Evolutionary conservation across 2,797 vertebrate species (phyloP).

Genomic region (Alexandromys oeconomus): DNA sequence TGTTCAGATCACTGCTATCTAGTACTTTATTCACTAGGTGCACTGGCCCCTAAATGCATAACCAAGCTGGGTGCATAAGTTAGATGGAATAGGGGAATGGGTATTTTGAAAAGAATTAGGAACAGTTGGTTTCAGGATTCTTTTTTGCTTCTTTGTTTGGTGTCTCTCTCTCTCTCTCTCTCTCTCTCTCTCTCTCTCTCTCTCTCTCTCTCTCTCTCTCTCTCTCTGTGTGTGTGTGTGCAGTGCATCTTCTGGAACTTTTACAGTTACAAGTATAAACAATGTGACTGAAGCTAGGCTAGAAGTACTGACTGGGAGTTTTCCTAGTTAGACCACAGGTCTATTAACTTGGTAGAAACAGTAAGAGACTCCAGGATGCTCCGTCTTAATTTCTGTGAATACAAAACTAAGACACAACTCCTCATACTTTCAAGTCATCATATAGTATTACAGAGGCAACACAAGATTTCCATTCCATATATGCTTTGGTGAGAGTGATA

Average conservation of each 20-base stretch:
- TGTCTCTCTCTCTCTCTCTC: background rate
- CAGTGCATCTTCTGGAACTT: background rate
- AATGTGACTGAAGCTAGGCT: background rate
- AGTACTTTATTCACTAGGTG: background rate
- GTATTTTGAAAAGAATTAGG: background rate
- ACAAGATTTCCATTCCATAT: background rate
- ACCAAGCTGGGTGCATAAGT: too few relatives aligned
- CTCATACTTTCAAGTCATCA: background rate
- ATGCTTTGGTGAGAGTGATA: slow-evolving; percentile 4
- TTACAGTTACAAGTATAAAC: background rate
- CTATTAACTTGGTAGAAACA: background rate
- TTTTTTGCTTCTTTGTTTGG: background rate
- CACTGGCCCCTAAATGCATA: background rate
- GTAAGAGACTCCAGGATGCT: background rate
- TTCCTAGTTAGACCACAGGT: background rate
- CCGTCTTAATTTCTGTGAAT: background rate
- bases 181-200: background rate
- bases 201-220: background rate
- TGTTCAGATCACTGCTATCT: background rate
- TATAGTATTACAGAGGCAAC: background rate
- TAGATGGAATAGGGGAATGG: background rate
- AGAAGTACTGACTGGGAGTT: background rate
- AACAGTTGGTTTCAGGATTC: background rate
- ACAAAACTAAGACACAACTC: background rate
- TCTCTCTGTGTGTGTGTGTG: background rate